phyloP scores from a whole-genome alignment of 2,888 invertebrate genomes.

The Ferrisia virgata region DNA sequence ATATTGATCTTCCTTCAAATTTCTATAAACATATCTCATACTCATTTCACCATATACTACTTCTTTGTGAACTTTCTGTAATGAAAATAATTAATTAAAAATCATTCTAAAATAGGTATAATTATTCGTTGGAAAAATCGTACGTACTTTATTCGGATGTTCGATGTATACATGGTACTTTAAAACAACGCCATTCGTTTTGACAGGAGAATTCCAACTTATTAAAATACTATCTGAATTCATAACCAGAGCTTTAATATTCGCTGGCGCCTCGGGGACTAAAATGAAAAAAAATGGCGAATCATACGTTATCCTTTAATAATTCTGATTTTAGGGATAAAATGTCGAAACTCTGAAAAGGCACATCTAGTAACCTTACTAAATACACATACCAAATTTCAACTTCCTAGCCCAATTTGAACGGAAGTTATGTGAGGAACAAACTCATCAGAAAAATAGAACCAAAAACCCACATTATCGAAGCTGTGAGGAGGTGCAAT shows the following conservation, averaged over 20 bases:
- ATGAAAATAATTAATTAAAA: not conserved
- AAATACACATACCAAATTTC: too few species aligned
- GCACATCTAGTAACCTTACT: too few species aligned
- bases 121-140: not conserved
- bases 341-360: too few species aligned
- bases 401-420: too few species aligned
- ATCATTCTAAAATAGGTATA: not conserved
- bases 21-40: slow-evolving; percentile 66
- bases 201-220: slow-evolving; percentile 77
- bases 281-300: slow-evolving; percentile 46
- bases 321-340: too few species aligned
- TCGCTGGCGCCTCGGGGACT: slow-evolving; percentile 84
- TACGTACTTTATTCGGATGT: slow-evolving; percentile 47
- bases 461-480: too few species aligned
- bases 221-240: slow-evolving; percentile 80
- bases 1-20: slow-evolving; percentile 68
- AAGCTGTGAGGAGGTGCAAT: too few species aligned
- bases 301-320: too few species aligned
- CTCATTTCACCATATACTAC: slow-evolving; percentile 58
- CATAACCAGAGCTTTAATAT: slow-evolving; percentile 77
- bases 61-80: slow-evolving; percentile 52
- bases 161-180: slow-evolving; percentile 74
- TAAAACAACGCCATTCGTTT: slow-evolving; percentile 76
- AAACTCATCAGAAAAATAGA: too few species aligned
- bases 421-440: too few species aligned